Evolutionary conservation across 2,888 invertebrate species (phyloP), one percentile per base, ranked within the genome.

Genomic region (Amphiduros pacificus): DNA sequence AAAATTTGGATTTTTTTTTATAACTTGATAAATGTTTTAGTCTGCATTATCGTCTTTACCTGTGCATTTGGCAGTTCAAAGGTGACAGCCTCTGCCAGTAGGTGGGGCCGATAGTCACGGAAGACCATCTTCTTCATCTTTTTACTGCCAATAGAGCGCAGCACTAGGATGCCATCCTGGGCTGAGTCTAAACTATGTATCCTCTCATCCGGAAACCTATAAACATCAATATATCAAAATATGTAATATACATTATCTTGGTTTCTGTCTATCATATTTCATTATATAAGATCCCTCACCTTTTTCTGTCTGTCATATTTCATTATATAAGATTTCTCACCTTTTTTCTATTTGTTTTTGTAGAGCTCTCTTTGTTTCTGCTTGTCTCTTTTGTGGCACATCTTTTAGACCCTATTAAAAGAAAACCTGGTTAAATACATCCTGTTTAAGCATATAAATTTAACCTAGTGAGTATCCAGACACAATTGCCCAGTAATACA

Each of bases 51-150:
- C n/a, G n/a, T n/a, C 17, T 22, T 20, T 32, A 54, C 54, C 32
- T 63, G 55, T 31, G 64, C 63, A 24, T 58, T 52, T 36, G 75
- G 66, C 2, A 80, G 64, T 55, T 74, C 77, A 70, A 88, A 93
- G 71, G 90, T 88, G 6, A 91, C 84, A 64, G 88, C 85, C 81
- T 98, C 97, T 0, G 91, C 92, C 69, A 93, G 84, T 70, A 98
- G 80, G 82, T 94, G 90, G 0, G 95, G 89, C 60, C 96, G 87
- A 72, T 89, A 88, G 77, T 91, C 91, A 75, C 93, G 89, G 73
- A 90, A 89, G 65, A 88, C 86, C 2, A 94, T 82, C 11, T 86
- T 82, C 61, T 88, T 89, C 71, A 90, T 88, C 79, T 94, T 95
- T 77, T 94, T 92, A 61, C 88, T 89, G 2, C 92, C 91, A 76